Percentiles rank a stretch among this genome's conserved stretches.
These are phyloP conservation scores for Diachrysia chrysitis DNA, from an alignment of 2,888 invertebrate genomes.

Conservation along the genomic window DNA sequence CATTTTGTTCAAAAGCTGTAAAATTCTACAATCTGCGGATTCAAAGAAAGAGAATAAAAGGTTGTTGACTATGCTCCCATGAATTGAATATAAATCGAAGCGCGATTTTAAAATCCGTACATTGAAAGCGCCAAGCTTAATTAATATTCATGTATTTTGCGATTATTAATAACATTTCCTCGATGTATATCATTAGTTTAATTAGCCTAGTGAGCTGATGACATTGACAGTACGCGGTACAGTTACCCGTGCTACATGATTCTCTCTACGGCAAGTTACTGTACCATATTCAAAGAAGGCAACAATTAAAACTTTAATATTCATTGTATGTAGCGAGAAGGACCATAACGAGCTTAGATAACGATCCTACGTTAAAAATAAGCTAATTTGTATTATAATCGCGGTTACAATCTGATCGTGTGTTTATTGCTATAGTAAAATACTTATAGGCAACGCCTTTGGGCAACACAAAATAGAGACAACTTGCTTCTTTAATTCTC, in stretches of 20 bases:
- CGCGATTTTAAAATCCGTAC: background rate
- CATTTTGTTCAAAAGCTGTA: background rate
- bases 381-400: conserved; percentile 55
- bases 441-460: background rate
- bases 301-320: conserved; percentile 81
- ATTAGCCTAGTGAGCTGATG: conserved; percentile 58
- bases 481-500: background rate
- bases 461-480: background rate
- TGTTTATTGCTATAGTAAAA: conserved; percentile 16
- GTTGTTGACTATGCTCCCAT: background rate
- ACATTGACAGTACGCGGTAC: conserved; percentile 75
- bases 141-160: conserved; percentile 1
- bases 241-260: conserved; percentile 80
- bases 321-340: conserved; percentile 71
- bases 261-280: conserved; percentile 55
- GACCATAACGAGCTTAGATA: conserved; percentile 55
- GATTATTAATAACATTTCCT: background rate
- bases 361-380: conserved; percentile 54
- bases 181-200: conserved; percentile 29
- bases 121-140: background rate
- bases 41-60: background rate
- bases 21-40: background rate
- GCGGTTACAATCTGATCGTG: conserved; percentile 29
- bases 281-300: conserved; percentile 72
- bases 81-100: background rate